Evolutionary conservation across 2,113 vertebrate genomes (phyloP), one percentile per base, ranked within the genome.

Genomic region (Gavialis gangeticus): DNA sequence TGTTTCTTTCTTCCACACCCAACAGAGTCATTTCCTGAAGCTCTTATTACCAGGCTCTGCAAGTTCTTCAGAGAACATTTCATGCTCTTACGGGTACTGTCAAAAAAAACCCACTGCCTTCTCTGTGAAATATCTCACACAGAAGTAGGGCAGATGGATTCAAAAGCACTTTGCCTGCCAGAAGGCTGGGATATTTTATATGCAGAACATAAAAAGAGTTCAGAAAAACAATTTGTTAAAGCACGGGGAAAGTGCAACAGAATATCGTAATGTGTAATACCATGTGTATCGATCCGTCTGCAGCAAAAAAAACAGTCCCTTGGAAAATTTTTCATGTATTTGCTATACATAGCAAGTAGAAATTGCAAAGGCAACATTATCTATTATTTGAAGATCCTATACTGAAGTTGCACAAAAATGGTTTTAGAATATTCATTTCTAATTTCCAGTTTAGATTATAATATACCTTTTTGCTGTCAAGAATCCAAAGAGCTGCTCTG

Each of bases 1-100:
- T 92, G 87, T 96, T 84, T 95, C 94, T 96, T 64, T 95, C 91
- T 93, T 85, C 96, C 97, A 97, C 96, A 97, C 95, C 96, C 97
- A 95, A 64, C 2, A 88, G 84, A 97, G 97, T 97, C 97, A 97
- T 97, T 98, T 98, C 98, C 98, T 98, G 97, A 82, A 97, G 90
- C 87, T 94, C 93, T 94, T 82, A 82, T 55, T 94, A 82, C 91
- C 89, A 69, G 82, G 91, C 88, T 77, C 92, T 94, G 93, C 62
- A 92, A 97, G 24, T 67, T 92, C 92, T 93, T 82, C 92, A 93
- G 91, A 95, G 87, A 96, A 95, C 84, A 94, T 97, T 97, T 94
- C 92, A 93, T 88, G 92, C 90, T 94, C 94, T 93, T 71, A 86
- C 92, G 66, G 93, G 37, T n/a, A 75, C 90, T 83, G 76, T 96